A percentile compares a stretch with the other conserved stretches of the same genome.
Conservation (phyloP, 2,113 vertebrate genomes). For the Pteropus alecto region DNA sequence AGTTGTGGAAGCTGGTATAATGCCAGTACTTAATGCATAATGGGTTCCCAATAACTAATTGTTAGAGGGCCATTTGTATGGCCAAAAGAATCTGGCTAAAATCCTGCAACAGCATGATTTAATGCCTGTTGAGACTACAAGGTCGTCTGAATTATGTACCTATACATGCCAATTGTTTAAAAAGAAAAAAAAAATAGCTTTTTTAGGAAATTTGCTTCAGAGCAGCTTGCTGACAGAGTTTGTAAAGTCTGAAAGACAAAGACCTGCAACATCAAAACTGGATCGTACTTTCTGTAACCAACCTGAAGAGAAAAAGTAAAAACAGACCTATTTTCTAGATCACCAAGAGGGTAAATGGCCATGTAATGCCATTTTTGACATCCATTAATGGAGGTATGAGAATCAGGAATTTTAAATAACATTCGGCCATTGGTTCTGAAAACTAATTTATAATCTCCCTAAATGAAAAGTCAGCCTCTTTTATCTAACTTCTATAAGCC, state of each 20-base stretch:
- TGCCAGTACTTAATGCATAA: not conserved
- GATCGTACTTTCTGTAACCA: not conserved
- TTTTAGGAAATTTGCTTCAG: not conserved
- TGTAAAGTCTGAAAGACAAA: not conserved
- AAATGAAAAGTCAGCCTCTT: not conserved
- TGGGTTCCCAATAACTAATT: not conserved
- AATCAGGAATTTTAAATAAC: not conserved
- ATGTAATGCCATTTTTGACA: not conserved
- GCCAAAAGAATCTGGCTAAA: not conserved
- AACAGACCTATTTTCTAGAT: not conserved
- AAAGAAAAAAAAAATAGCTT: not conserved
- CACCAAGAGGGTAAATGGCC: not conserved
- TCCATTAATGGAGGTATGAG: not conserved
- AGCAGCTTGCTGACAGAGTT: not conserved
- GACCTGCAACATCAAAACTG: not conserved
- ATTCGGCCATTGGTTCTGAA: not conserved
- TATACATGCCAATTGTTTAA: not conserved
- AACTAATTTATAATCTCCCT: not conserved
- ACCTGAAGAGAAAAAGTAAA: not conserved
- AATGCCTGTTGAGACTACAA: slow-evolving; percentile 5
- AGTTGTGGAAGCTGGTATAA: not conserved
- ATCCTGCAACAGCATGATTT: not conserved
- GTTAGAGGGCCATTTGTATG: not conserved
- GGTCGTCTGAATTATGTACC: not conserved
- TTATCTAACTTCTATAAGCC: not conserved